Evolutionary conservation across 2,113 vertebrate genomes (phyloP), one percentile per base, ranked within the genome.

Genomic region (Platichthys flesus): DNA sequence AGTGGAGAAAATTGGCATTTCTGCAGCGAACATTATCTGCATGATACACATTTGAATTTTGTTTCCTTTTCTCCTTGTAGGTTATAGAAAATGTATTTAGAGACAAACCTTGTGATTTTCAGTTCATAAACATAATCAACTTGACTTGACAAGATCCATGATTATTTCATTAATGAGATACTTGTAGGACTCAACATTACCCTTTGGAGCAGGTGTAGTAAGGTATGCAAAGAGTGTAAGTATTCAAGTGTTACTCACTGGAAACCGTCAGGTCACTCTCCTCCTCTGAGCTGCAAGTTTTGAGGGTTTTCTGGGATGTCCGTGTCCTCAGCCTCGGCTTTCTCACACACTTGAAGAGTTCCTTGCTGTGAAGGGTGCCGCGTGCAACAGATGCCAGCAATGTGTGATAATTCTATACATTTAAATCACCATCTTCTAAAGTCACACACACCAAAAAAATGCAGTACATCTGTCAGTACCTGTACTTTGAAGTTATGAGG

Each of bases 401-500:
- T 24, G 3, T 37, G 42, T 55, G n/a, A 16, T 3, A 14, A 14
- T 31, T 64, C 3, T 24, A 75, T 16, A 23, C 10, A 5, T 23
- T 63, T 0, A 16, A 3, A n/a, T n/a, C 13, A 40, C 24, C 10
- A 7, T 31, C 15, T 28, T 20, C 8, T 7, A 58, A 51, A 54
- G 6, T 23, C 23, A 1, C n/a, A 23, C 2, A 1, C 0, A 18
- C 54, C 21, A 23, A 75, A 37, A 47, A 72, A 37, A 20, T 24
- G 3, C 21, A 35, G n/a, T 5, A 0, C 56, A 64, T 68, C 8
- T 9, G 9, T 13, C 7, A 69, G 57, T 93, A 96, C 96, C 96
- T 97, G 94, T 95, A 94, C 28, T 90, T 92, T 47, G 94, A 91
- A 3, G 92, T 91, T 56, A 97, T 95, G 67, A 94, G 87, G 3